Evolutionary conservation across 2,797 vertebrate genomes (phyloP).

Genomic region (Sphenodon punctatus): DNA sequence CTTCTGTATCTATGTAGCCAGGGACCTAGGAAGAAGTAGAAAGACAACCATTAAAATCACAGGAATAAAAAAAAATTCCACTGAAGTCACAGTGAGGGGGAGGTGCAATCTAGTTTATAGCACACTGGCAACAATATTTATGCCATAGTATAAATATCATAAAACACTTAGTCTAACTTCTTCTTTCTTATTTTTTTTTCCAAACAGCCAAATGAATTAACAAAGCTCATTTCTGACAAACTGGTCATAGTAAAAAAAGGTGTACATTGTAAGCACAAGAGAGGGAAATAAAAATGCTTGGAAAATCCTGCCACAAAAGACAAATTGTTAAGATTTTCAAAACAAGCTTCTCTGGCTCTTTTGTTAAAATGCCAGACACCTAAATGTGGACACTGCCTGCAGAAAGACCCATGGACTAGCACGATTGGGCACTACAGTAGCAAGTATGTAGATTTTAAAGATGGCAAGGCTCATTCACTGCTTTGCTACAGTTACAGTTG

Average conservation of each 20-base stretch:
- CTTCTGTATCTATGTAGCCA: neutral
- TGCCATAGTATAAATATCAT: constrained; percentile 30
- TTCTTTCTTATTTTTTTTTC: too few species aligned
- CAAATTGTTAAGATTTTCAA: neutral
- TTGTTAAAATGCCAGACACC: neutral
- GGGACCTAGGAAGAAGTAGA: constrained; percentile 8
- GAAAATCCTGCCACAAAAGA: constrained; percentile 28
- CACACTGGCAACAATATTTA: constrained; percentile 51
- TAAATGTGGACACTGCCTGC: neutral
- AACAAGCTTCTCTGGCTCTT: neutral
- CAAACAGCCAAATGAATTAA: constrained; percentile 28
- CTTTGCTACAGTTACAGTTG: neutral
- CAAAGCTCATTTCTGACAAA: constrained; percentile 43
- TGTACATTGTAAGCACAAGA: neutral
- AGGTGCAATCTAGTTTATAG: constrained; percentile 21
- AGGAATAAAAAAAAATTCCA: constrained; percentile 34
- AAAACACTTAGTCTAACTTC: too few species aligned
- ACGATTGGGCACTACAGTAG: neutral
- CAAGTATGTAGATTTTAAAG: neutral
- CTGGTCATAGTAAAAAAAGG: constrained; percentile 11
- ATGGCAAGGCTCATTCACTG: neutral
- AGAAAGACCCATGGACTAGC: neutral
- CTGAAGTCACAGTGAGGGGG: constrained; percentile 24
- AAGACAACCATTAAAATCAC: neutral
- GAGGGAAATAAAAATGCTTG: constrained; percentile 1